Base-by-base conservation (phyloP, 2,888 invertebrate genomes). In the Coremacera marginata region DNA sequence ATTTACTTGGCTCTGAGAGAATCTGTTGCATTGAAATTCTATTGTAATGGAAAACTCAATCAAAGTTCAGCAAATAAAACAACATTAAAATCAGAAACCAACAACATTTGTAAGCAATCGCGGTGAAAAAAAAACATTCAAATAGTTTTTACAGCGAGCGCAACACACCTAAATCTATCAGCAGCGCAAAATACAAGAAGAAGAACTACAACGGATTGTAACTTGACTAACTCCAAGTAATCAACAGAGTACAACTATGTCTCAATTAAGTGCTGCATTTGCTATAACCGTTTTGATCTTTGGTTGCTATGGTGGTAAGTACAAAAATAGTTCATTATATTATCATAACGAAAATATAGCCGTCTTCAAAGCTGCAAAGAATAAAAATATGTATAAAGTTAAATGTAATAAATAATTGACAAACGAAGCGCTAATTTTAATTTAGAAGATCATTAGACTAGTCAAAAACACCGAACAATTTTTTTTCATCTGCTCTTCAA, bases 271-370 rank as follows among this genome's bases (percentile, higher is more conserved):
- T 37, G 25, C 37, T 7, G 44, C 44, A 44, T 14, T 44, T 57
- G 34, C 11, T 44, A 2, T 44, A 11, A 19, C 2, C 25, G 25
- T 2, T 34, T 57, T 16, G 16, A 14, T 68, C 22, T 51, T 68
- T 49, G 37, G n/a, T 25, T 68, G 68, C 51, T 51, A 31, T 51
- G 25, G 27, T 16, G 68, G 68, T 68, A 68, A 51, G 68, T 68
- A 5, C 25, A 51, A 11, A 25, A 7, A 44, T 1, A 7, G 7
- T 44, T 44, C 14, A 1, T 11, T 44, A 4, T 44, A 11, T 44
- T 44, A 11, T 44, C 11, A 11, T 14, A 44, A 14, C 44, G 2
- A 44, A 11, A 44, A 44, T 44, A 44, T 2, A 44, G 8, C n/a
- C 37, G 37, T 37, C 37, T 37, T 37, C 37, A 37, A 37, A 37